phyloP scores from a whole-genome alignment of 2,113 vertebrate genomes.

The Corythaixoides concolor region DNA sequence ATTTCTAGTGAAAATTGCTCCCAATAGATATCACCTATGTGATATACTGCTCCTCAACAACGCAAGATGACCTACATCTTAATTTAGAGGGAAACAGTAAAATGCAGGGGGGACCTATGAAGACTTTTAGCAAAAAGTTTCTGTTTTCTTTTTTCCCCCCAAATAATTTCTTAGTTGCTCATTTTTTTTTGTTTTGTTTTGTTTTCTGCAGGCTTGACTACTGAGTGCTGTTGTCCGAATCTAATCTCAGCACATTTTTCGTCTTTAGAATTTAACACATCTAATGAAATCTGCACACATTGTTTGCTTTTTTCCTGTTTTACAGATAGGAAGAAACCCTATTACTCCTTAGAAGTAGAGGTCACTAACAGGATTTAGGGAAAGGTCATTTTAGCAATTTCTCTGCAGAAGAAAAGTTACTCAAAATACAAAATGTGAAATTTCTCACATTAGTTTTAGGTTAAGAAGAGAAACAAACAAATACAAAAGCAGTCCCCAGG shows the following conservation, averaged over 20 bases:
- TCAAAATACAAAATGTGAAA: conserved; percentile 24
- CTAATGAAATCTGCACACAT: background rate
- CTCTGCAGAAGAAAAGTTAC: background rate
- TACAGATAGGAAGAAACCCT: background rate
- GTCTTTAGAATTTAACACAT: background rate
- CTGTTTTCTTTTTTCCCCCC: fast-evolving
- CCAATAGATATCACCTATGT: background rate
- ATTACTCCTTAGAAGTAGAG: background rate
- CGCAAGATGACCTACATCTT: background rate
- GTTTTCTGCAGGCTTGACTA: background rate
- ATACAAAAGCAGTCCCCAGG: background rate
- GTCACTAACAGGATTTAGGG: background rate
- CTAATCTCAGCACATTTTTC: background rate
- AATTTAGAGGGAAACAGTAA: background rate
- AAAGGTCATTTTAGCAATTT: conserved; percentile 9
- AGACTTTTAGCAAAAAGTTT: background rate
- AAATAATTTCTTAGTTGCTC: background rate
- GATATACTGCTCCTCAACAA: background rate
- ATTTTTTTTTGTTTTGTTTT: background rate
- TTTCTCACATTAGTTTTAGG: background rate
- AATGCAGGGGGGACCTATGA: background rate
- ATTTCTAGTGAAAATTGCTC: background rate
- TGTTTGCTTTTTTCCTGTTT: background rate
- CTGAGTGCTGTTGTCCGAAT: background rate
- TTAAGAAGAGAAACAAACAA: conserved; percentile 40